Evolutionary conservation across 2,113 vertebrate species (phyloP), one percentile per base, ranked within the genome.

Genomic region (Lota lota): DNA sequence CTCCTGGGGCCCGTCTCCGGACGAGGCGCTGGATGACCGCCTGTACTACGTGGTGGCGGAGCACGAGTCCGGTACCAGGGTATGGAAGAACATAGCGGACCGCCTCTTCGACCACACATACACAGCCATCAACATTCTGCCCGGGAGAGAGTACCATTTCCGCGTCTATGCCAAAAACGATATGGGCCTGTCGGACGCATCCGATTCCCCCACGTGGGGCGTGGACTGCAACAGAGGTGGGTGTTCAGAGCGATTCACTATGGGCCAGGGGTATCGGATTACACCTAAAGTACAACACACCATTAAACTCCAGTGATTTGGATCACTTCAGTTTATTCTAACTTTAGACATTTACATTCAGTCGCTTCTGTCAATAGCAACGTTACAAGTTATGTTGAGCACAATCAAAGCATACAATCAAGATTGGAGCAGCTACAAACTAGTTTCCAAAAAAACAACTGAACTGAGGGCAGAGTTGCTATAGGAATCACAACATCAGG

Each of bases 131-230:
- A 90, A 82, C 5, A 72, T 95, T 64, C 54, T 91, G 57, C 81
- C 92, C 0, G 95, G 94, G 22, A 76, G 75, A 1, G 81, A 94
- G 67, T 96, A 97, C 63, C 89, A 92, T 79, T 97, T 96, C 72
- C 90, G 83, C 3, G 88, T 95, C 14, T 87, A 92, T 59, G 95
- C 95, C 73, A 94, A 93, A 79, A 97, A 94, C 0, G 86, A 85
- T 24, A 70, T 94, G 89, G 95, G 94, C 47, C 58, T 77, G 68
- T 96, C 94, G 22, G 79, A 81, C 22, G 92, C 95, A 0, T 93
- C 94, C 3, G 89, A 91, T 57, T 94, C 93, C 14, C 76, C 80
- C 18, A 92, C 93, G 8, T 96, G 95, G 95, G 89, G 77, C 17
- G 64, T 83, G 61, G 73, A 85, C 63, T 81, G 63, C 61, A 89